These are phyloP conservation scores for Grammomys surdaster DNA, from an alignment of 2,113 vertebrate species.

Conservation along the genomic window DNA sequence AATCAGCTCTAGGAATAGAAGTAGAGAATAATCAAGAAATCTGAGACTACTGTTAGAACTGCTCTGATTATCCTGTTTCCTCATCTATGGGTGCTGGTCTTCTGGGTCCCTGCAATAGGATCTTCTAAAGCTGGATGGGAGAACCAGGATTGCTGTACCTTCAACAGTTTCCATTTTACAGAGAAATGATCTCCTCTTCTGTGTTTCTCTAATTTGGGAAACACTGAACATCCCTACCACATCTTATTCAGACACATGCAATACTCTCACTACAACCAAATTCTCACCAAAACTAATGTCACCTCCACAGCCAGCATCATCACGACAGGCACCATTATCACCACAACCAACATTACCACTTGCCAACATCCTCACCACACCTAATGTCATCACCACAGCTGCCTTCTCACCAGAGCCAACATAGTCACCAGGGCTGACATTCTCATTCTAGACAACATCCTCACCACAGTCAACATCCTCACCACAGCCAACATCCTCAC, in stretches of 20 bases:
- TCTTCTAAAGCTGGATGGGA: neutral
- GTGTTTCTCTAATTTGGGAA: neutral
- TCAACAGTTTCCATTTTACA: neutral
- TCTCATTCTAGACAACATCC: neutral
- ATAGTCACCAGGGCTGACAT: too few species aligned
- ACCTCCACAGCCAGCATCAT: neutral
- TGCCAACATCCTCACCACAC: too few species aligned
- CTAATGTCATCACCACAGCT: neutral
- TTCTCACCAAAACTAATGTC: neutral
- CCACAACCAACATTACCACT: neutral
- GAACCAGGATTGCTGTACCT: neutral
- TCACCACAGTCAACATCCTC: rapidly evolving
- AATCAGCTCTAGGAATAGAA: neutral
- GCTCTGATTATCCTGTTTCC: neutral
- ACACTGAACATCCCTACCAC: neutral
- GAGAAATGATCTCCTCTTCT: neutral
- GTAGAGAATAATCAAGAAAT: neutral
- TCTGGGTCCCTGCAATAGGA: neutral
- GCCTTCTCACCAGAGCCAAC: neutral
- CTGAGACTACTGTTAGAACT: neutral
- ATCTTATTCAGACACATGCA: neutral
- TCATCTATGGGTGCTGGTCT: rapidly evolving
- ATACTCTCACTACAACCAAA: neutral
- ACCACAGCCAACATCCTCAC: neutral
- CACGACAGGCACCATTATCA: neutral